Base-by-base conservation (phyloP, 2,113 vertebrate species). In the Stigmatopora nigra region DNA sequence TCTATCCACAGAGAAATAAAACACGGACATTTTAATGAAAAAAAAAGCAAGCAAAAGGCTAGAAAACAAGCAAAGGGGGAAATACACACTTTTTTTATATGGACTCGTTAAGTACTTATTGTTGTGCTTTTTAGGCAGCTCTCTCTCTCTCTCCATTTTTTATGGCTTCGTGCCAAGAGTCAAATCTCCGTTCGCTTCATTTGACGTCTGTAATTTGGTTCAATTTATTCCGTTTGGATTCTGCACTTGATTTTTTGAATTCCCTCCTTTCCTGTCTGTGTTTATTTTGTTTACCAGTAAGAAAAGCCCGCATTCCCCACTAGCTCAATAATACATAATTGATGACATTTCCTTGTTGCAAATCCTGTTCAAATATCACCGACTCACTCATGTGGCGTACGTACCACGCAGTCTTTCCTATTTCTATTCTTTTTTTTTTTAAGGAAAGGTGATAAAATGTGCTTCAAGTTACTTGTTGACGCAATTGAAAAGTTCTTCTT, bases 1-100 rank as follows among this genome's bases (percentile, higher is more conserved):
- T 53, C 63, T 38, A 25, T 56, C 22, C 53, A 52, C 51, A 55
- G 61, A 51, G n/a, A 59, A 31, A 77, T 69, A 61, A 65, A 71
- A 63, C 3, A 41, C n/a, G 16, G 68, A 35, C 58, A 60, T 20
- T 12, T 68, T 59, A 25, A 20, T 63, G 47, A 64, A 68, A 63
- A 64, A 68, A 63, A 58, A 0, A 4, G 35, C 25, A 45, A 72
- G 73, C 44, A 66, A 64, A 79, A 71, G 31, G 25, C 8, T 17
- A 17, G 25, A 60, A 41, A 60, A 60, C 36, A 19, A 60, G 4
- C 36, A 44, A 11, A 2, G 6, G 45, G 41, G 44, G 38, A 41
- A 45, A 10, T 45, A n/a, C 1, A 60, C 10, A 22, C 5, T 61
- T 61, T 61, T 60, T 20, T 61, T 45, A 61, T 20, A 45, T 45